Base-by-base conservation (phyloP, 1,140 invertebrate genomes). In the Sinonovacula constricta region DNA sequence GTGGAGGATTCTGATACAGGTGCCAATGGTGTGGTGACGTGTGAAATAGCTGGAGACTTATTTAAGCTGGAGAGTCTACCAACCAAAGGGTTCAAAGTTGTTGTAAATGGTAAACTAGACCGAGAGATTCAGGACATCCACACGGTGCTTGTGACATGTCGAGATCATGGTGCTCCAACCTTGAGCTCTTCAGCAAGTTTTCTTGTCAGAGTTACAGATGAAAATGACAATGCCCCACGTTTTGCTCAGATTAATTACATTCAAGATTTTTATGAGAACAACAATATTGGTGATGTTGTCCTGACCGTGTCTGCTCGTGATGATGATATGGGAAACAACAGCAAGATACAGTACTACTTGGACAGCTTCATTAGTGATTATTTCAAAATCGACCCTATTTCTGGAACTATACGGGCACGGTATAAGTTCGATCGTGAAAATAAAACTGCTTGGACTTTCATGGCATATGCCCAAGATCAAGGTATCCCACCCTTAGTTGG, bases 191-290 rank as follows among this genome's bases (percentile, higher is more conserved):
- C 94, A 15, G 95, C 98, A 92, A 95, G 93, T 57, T 97, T 99
- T 15, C 96, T 97, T 88, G 96, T 99, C 28, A 96, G 95, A 7
- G 96, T 99, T 5, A 84, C 87, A 89, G 98, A 99, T 90, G 96
- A 97, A 3, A 99, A 99, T 91, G 98, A 99, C 91, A 98, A 98
- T 89, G 95, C 96, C 63, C 97, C 97, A 14, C 94, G 96, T 69
- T 99, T 99, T 91, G 96, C 96, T 86, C 95, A 97, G 87, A 95
- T 94, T 79, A 93, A 95, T 3, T 99, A 99, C 91, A 95, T 66
- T 18, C 95, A 96, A 1, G 95, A 94, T 0, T 94, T 99, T 14
- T 94, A 95, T 1, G 98, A 99, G 91, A 98, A 98, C 90, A 95
- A 97, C 51, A 96, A 95, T 78, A 95, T 97, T 78, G 97, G 97